Evolutionary conservation across 2,797 vertebrate species (phyloP), one percentile per base, ranked within the genome.

Genomic region (Corythornis leucogaster): DNA sequence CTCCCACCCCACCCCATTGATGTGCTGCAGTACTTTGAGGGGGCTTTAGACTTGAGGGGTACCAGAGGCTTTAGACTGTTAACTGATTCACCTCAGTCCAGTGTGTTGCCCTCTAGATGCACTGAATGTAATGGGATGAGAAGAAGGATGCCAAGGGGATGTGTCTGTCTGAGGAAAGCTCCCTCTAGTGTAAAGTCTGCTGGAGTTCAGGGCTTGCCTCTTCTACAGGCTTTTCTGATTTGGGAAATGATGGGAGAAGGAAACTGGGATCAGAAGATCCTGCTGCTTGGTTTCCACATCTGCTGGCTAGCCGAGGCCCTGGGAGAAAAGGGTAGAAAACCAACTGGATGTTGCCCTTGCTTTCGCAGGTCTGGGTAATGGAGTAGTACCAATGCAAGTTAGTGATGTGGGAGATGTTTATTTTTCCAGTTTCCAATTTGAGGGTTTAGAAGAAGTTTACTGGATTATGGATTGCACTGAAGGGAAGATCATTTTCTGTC

Each of bases 161-260:
- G 38, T 10, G n/a, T 57, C 7, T 86, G 54, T 42, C 92, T 53
- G 59, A 61, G 70, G 40, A 85, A 85, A 63, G 89, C 92, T 96
- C 87, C 94, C 90, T 89, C 93, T 94, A 92, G 87, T 70, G 86
- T 94, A 19, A 79, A 63, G 25, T 87, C 46, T 1, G 5, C 45
- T 85, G 63, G 86, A 75, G 48, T 87, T 93, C 7, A 38, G 15
- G 21, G 43, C 45, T 85, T 73, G 69, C 15, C 20, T 15, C 57
- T 9, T 40, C 31, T 55, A n/a, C 30, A 25, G 51, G 28, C 28
- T n/a, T 62, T 89, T 93, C 75, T 57, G 53, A 21, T 91, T 62
- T 51, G 69, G 66, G 79, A 76, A 12, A 28, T 3, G 0, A 28
- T 3, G 0, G 31, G 45, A 85, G 48, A 53, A 69, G 33, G 46